Conservation (phyloP, 2,797 vertebrate genomes). For the Falco concolor region DNA sequence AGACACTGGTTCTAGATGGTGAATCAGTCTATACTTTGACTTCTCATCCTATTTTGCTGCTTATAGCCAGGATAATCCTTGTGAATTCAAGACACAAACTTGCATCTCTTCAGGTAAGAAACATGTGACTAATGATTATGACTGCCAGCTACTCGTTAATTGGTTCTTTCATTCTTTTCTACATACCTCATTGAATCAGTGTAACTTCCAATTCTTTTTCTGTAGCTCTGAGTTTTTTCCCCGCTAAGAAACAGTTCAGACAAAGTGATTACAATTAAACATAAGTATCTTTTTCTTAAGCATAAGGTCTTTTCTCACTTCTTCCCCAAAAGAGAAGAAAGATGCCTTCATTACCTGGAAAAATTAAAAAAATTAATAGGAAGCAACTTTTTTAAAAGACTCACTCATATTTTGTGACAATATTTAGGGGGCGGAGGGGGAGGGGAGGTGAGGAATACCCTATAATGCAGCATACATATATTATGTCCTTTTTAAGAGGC, state of each 20-base stretch:
- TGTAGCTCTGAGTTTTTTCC: not conserved
- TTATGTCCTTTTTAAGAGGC: not conserved
- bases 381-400: not conserved
- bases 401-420: not conserved
- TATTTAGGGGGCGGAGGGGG: not conserved
- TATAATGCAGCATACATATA: not conserved
- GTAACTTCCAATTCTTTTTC: not conserved
- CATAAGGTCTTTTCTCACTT: not conserved
- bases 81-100: constrained; percentile 80
- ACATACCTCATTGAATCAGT: not conserved
- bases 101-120: constrained; percentile 82
- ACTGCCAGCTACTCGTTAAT: not conserved
- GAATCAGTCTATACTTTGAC: constrained; percentile 89
- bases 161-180: not conserved
- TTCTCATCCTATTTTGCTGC: constrained; percentile 82
- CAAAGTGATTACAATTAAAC: not conserved
- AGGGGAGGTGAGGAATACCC: not conserved
- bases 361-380: not conserved
- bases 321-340: not conserved
- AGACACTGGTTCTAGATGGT: constrained; percentile 84
- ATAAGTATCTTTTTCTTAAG: not conserved
- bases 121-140: not conserved
- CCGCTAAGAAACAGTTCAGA: not conserved
- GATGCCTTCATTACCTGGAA: not conserved
- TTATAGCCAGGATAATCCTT: constrained; percentile 84